phyloP scores from a whole-genome alignment of 2,888 invertebrate genomes.

The Megaustenia siamemsis region DNA sequence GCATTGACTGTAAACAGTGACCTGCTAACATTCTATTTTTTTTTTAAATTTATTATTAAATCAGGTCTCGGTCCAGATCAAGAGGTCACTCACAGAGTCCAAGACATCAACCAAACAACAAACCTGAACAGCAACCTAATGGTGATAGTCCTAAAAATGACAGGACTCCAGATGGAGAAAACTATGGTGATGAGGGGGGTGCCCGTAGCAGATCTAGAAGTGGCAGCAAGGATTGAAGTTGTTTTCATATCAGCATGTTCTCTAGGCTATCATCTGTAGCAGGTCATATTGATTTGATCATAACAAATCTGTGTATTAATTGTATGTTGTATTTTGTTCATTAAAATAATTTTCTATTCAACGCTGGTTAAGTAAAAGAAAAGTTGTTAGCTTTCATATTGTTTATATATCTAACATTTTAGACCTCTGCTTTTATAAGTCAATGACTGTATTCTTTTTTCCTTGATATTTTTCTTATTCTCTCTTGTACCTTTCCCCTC shows the following conservation, averaged over 20 bases:
- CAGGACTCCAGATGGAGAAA: neutral
- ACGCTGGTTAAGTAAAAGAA: too few species aligned
- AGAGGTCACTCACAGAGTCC: constrained; percentile 38
- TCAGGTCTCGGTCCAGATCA: constrained; percentile 35
- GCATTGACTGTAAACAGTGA: too few species aligned
- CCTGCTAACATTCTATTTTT: too few species aligned
- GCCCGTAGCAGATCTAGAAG: constrained; percentile 18
- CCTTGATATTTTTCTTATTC: too few species aligned
- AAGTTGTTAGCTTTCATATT: too few species aligned
- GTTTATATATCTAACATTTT: too few species aligned
- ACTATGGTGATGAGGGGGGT: constrained; percentile 15
- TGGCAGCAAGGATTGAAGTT: constrained; percentile 44
- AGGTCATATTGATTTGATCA: neutral
- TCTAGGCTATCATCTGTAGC: neutral
- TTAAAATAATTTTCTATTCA: too few species aligned
- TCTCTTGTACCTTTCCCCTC: too few species aligned
- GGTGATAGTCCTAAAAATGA: neutral
- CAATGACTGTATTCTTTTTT: too few species aligned
- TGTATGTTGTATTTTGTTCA: neutral
- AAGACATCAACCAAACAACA: constrained; percentile 8
- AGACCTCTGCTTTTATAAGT: too few species aligned
- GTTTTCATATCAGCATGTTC: neutral
- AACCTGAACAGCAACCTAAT: neutral
- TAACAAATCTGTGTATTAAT: neutral
- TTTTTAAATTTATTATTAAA: neutral